phyloP scores from a whole-genome alignment of 2,888 invertebrate species.

The Catotricha subobsoleta region DNA sequence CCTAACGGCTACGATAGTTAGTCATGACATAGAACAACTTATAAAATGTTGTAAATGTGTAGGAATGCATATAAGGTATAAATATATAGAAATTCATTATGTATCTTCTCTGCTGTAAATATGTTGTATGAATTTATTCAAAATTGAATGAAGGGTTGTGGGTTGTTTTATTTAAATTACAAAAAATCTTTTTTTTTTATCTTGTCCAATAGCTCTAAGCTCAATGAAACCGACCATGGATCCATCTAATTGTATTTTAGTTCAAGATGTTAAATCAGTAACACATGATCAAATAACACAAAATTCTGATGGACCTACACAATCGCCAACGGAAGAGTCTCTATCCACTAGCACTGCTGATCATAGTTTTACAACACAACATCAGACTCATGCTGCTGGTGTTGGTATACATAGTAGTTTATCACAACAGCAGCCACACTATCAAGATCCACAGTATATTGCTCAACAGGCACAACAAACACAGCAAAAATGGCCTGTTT shows the following conservation, averaged over 20 bases:
- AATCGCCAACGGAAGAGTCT: constrained; percentile 60
- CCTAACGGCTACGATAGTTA: too few relatives aligned
- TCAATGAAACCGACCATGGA: constrained; percentile 79
- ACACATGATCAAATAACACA: constrained; percentile 72
- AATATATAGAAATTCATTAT: too few relatives aligned
- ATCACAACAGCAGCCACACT: constrained; percentile 31
- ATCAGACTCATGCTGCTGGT: constrained; percentile 14
- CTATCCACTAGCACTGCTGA: constrained; percentile 51
- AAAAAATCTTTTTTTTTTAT: too few relatives aligned
- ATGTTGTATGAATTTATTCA: too few relatives aligned
- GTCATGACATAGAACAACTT: too few relatives aligned
- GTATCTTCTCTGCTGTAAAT: too few relatives aligned
- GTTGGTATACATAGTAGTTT: constrained; percentile 14
- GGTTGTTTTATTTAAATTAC: too few relatives aligned
- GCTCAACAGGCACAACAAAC: constrained; percentile 30
- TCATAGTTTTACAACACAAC: constrained; percentile 39
- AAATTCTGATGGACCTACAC: constrained; percentile 47
- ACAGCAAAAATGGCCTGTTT: constrained; percentile 55
- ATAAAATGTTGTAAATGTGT: too few relatives aligned
- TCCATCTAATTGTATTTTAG: constrained; percentile 74
- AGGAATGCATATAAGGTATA: too few relatives aligned
- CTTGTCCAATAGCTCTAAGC: constrained; percentile 49
- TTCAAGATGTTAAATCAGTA: constrained; percentile 57
- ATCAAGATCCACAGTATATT: constrained; percentile 9
- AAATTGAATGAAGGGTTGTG: too few relatives aligned